Conservation (phyloP, 2,113 vertebrate genomes). For the Psittacus erithacus region DNA sequence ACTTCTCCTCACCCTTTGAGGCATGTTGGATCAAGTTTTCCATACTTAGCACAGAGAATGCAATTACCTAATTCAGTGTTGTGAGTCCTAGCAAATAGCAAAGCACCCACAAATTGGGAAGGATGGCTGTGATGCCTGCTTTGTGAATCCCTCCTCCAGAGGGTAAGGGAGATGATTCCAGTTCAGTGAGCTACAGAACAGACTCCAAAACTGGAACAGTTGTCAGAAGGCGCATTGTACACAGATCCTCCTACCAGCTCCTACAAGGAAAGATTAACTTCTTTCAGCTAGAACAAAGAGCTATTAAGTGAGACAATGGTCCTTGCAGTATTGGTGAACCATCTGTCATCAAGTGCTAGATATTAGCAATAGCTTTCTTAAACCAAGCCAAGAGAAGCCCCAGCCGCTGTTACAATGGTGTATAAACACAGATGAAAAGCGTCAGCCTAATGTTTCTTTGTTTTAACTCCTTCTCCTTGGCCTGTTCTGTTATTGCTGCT, state of each 20-base stretch:
- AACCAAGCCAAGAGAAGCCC: not conserved
- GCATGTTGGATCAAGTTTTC: not conserved
- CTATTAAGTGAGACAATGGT: constrained; percentile 38
- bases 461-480: not conserved
- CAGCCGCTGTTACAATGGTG: not conserved
- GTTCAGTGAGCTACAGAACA: not conserved
- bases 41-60: not conserved
- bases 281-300: constrained; percentile 51
- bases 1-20: not conserved
- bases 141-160: not conserved
- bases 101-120: not conserved
- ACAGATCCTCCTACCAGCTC: constrained; percentile 25
- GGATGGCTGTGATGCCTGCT: not conserved
- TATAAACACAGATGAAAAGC: not conserved
- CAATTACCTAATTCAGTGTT: not conserved
- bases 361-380: constrained; percentile 6
- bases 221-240: not conserved
- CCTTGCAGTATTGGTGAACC: not conserved
- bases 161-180: not conserved
- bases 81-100: not conserved
- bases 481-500: not conserved
- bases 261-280: constrained; percentile 40
- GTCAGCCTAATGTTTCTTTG: not conserved
- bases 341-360: constrained; percentile 12
- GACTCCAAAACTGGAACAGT: not conserved